Conservation (phyloP, 1,140 invertebrate species). For the Meloidogyne hapla region DNA sequence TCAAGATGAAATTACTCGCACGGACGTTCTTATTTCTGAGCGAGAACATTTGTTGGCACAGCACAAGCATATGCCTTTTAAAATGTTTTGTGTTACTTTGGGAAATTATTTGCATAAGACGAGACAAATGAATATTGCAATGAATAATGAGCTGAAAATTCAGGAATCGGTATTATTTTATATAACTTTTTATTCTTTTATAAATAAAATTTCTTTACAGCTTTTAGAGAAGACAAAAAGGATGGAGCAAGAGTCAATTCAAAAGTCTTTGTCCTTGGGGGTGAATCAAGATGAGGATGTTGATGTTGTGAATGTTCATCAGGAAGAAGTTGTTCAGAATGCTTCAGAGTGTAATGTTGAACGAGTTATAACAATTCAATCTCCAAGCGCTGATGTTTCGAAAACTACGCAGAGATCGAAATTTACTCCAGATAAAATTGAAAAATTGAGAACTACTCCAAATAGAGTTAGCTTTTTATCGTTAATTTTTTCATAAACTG, state of each 20-base stretch:
- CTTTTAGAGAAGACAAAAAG: neutral
- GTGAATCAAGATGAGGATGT: neutral
- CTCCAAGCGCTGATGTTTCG: neutral
- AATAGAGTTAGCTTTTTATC: neutral
- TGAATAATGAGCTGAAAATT: neutral
- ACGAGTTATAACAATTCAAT: neutral
- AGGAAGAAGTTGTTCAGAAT: neutral
- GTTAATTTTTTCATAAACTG: neutral
- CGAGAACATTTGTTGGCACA: neutral
- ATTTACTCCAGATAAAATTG: no score
- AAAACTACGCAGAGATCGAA: neutral
- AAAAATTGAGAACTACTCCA: neutral
- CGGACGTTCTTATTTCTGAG: neutral
- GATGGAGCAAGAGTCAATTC: neutral
- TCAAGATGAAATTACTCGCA: neutral
- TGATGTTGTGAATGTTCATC: neutral
- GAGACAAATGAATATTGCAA: neutral
- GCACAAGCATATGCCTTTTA: neutral
- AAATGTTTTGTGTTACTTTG: neutral
- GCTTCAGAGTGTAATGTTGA: neutral
- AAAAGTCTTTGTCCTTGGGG: neutral
- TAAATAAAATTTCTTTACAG: neutral
- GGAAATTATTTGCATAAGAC: neutral
- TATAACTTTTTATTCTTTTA: no score
- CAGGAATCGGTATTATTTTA: neutral